Evolutionary conservation across 2,888 invertebrate genomes (phyloP), one percentile per base, ranked within the genome.

Genomic region (Gisinianus flammeolus): DNA sequence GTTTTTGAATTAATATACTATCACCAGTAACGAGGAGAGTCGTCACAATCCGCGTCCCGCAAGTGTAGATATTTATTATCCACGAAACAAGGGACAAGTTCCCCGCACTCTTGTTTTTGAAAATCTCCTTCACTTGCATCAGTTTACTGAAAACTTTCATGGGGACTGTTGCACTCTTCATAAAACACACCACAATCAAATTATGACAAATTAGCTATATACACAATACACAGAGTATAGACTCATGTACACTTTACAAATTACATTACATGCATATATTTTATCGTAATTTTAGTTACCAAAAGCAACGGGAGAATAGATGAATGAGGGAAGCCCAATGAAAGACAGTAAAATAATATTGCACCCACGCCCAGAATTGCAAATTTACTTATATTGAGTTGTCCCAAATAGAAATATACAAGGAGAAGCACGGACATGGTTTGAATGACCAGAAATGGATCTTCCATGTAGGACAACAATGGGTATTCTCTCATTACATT

Each of bases 41-140:
- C 0, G 94, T 95, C 86, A 93, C 93, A 33, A 94, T 90, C 76
- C 95, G 91, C 69, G 93, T 91, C 77, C 92, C 87, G 87, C 95
- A 95, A 10, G 94, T 94, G 81, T 92, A 90, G 19, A 93, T 90
- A 26, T 95, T 94, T 79, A 95, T 91, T 35, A 91, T 89, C 95
- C 95, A 95, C 2, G 94, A 94, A 3, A 92, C 88, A 22, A 93
- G 88, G 69, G 94, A 94, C 0, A 95, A 91, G 0, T 93, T 92
- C 83, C 92, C 92, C 1, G 94, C 91, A 86, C 93, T 92, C 85
- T 90, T 91, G 1, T 90, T 89, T 77, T 89, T 88, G 26, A 93
- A 85, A 82, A 95, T 94, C 79, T 93, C 92, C 77, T 91, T 86
- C 30, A 95, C 89, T 86, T 95, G 94, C 22, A 93, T 90, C 2